Evolutionary conservation across 2,888 invertebrate genomes (phyloP).

Genomic region (Junonia oenone): DNA sequence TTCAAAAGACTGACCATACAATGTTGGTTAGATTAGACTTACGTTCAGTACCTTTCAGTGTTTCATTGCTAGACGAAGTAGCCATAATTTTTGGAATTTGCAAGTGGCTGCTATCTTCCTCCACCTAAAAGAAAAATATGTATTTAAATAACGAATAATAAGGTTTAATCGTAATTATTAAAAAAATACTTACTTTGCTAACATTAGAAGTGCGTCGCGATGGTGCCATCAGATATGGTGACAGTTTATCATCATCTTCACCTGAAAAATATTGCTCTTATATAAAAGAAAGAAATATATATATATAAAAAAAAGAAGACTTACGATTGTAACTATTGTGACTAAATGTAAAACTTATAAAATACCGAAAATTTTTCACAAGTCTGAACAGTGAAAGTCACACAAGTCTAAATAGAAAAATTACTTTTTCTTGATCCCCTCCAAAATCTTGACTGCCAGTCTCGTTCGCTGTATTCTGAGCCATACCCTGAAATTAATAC

Average conservation of each 20-base stretch:
- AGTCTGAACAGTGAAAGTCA: background rate
- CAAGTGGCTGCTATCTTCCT: slow-evolving; percentile 81
- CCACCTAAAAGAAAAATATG: slow-evolving; percentile 43
- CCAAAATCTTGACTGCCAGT: slow-evolving; percentile 83
- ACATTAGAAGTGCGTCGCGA: slow-evolving; percentile 62
- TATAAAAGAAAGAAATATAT: no score
- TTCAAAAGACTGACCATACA: no score
- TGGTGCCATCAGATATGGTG: slow-evolving; percentile 61
- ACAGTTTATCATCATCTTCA: slow-evolving; percentile 70
- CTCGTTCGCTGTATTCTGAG: slow-evolving; percentile 86
- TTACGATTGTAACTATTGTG: no score
- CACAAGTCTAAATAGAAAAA: background rate
- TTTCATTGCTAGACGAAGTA: slow-evolving; percentile 87
- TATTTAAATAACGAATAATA: background rate
- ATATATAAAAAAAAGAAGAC: no score
- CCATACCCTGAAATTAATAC: slow-evolving; percentile 79
- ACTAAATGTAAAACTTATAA: no score
- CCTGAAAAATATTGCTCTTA: no score
- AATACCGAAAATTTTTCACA: background rate
- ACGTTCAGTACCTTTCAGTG: slow-evolving; percentile 82
- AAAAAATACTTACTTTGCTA: slow-evolving; percentile 49
- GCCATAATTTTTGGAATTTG: slow-evolving; percentile 87
- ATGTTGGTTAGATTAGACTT: no score
- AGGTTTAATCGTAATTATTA: background rate
- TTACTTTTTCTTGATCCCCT: slow-evolving; percentile 73